Percentiles rank a stretch among this genome's conserved stretches.
phyloP scores from a whole-genome alignment of 2,113 vertebrate species.

The Passer montanus region DNA sequence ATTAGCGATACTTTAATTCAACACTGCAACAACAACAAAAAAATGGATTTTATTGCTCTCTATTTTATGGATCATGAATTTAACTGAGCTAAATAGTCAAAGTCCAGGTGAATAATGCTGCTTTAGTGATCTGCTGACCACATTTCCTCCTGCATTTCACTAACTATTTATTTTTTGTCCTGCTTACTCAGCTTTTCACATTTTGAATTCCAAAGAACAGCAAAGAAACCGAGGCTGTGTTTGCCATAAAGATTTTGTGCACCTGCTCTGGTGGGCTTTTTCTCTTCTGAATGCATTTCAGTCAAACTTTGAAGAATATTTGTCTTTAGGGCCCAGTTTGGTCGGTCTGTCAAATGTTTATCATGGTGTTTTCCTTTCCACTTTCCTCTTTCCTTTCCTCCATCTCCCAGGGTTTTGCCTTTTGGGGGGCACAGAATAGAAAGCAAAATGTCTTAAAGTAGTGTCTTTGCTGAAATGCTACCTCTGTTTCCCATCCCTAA shows the following conservation, averaged over 20 bases:
- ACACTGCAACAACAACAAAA: background rate
- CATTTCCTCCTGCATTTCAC: slow-evolving; percentile 29
- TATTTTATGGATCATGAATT: slow-evolving; percentile 69
- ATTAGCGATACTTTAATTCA: slow-evolving; percentile 57
- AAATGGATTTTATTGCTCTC: slow-evolving; percentile 56
- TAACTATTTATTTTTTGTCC: slow-evolving; percentile 20
- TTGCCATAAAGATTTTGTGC: background rate
- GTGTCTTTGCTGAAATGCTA: background rate
- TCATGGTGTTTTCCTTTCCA: no score
- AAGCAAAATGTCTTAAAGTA: background rate
- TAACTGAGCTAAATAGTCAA: slow-evolving; percentile 60
- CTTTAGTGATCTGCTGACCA: slow-evolving; percentile 39
- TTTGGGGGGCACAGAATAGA: background rate
- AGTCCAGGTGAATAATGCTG: slow-evolving; percentile 43
- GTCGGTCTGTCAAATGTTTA: background rate
- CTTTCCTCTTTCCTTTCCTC: background rate
- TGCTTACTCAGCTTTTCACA: slow-evolving; percentile 46
- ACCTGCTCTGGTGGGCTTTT: background rate
- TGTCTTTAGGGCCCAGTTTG: background rate
- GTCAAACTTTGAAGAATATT: background rate
- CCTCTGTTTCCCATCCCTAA: background rate
- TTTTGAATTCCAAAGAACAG: background rate
- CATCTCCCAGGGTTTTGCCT: background rate
- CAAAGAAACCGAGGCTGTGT: background rate
- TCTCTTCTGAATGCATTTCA: background rate